Evolutionary conservation across 2,113 vertebrate genomes (phyloP).

Genomic region (Dolichotis patagonum): DNA sequence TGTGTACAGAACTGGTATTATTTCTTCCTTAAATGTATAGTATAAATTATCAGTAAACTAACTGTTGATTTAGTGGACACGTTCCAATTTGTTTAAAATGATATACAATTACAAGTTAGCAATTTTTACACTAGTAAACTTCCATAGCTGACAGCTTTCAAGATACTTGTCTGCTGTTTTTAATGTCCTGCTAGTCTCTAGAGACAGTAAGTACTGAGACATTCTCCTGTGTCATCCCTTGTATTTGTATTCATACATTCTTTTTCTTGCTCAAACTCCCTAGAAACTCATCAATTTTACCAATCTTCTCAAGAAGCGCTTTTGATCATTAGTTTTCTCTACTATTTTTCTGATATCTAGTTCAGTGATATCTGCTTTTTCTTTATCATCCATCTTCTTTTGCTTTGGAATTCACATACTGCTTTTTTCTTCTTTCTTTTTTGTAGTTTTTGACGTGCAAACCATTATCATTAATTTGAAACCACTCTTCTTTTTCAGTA

Average conservation of each 20-base stretch:
- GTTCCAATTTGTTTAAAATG: background rate
- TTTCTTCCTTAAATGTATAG: background rate
- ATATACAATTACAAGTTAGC: background rate
- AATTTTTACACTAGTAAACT: background rate
- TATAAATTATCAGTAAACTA: background rate
- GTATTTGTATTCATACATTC: background rate
- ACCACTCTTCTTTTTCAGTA: background rate
- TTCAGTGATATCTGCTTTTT: background rate
- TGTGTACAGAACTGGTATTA: background rate
- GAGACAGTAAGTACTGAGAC: background rate
- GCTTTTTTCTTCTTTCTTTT: background rate
- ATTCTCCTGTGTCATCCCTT: background rate
- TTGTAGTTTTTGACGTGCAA: background rate
- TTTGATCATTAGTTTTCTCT: conserved; percentile 40
- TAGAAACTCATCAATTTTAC: conserved; percentile 32
- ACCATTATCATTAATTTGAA: background rate
- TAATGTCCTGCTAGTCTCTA: background rate
- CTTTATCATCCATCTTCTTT: background rate
- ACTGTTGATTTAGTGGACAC: background rate
- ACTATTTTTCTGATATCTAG: background rate
- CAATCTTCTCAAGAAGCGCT: background rate
- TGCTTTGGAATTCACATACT: background rate
- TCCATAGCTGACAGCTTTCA: background rate
- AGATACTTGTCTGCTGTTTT: background rate
- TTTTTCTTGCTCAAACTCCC: background rate